A percentile compares a stretch with the other conserved stretches of the same genome.
Evolutionary conservation across 2,113 vertebrate species (phyloP).

Genomic region (Ammospiza nelsoni): DNA sequence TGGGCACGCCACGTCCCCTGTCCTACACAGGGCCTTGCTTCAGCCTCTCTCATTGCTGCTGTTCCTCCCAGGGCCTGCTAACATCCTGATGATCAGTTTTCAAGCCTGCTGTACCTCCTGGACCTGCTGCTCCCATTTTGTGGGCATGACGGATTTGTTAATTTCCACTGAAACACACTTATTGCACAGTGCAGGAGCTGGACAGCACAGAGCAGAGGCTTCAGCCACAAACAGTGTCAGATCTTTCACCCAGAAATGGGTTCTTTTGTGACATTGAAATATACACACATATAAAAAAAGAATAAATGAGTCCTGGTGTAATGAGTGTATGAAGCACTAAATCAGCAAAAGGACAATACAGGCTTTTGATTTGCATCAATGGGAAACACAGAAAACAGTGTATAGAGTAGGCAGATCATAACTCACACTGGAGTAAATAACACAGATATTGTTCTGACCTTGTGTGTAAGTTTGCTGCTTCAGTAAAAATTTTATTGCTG

Average conservation of each 20-base stretch:
- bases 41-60: background rate
- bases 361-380: slow-evolving; percentile 45
- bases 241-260: background rate
- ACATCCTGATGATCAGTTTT: background rate
- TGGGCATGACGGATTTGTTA: background rate
- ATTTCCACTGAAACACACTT: background rate
- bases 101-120: background rate
- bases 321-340: slow-evolving; percentile 1
- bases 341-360: slow-evolving; percentile 36
- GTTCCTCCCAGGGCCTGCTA: background rate
- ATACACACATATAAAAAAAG: background rate
- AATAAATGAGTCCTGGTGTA: slow-evolving; percentile 9
- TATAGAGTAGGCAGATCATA: slow-evolving; percentile 38
- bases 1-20: fast-evolving
- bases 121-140: background rate
- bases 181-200: background rate
- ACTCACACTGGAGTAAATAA: slow-evolving; percentile 25
- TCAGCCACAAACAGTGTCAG: background rate
- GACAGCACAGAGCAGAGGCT: background rate
- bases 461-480: slow-evolving; percentile 35
- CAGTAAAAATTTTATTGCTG: slow-evolving; percentile 27
- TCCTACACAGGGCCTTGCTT: background rate
- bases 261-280: background rate
- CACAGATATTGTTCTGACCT: slow-evolving; percentile 47
- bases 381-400: background rate